These are phyloP conservation scores for Erannis defoliaria DNA, from an alignment of 2,888 invertebrate genomes.

Conservation along the genomic window DNA sequence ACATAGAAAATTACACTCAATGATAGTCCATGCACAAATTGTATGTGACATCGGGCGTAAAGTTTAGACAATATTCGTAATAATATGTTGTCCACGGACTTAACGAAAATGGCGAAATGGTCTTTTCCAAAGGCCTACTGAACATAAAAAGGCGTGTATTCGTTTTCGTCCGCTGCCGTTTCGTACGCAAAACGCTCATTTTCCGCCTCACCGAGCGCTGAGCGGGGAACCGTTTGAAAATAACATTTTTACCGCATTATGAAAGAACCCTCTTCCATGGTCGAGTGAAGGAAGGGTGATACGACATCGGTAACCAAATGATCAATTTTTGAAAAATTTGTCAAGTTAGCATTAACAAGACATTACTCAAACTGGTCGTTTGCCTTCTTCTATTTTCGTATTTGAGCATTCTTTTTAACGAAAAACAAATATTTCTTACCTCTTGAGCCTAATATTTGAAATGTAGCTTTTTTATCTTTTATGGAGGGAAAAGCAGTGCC, in stretches of 20 bases:
- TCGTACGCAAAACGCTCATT: conserved; percentile 66
- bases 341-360: conserved; percentile 46
- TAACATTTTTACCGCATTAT: conserved; percentile 75
- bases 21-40: not conserved
- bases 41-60: not conserved
- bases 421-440: too few species aligned
- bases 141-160: conserved; percentile 46
- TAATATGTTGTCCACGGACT: conserved; percentile 3
- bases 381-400: too few species aligned
- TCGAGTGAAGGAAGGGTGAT: conserved; percentile 63
- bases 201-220: conserved; percentile 67
- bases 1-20: not conserved
- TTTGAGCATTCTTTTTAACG: too few species aligned
- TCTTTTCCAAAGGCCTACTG: conserved; percentile 36
- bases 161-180: conserved; percentile 21
- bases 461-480: too few species aligned
- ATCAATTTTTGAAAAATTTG: conserved; percentile 57
- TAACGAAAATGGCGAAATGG: conserved; percentile 24
- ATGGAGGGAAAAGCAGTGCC: too few species aligned
- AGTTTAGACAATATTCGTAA: not conserved
- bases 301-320: conserved; percentile 61
- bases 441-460: too few species aligned
- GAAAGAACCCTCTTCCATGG: conserved; percentile 69
- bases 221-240: conserved; percentile 68
- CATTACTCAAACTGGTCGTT: too few species aligned